phyloP scores from a whole-genome alignment of 2,888 invertebrate genomes.

The Strigamia transsilvanica region DNA sequence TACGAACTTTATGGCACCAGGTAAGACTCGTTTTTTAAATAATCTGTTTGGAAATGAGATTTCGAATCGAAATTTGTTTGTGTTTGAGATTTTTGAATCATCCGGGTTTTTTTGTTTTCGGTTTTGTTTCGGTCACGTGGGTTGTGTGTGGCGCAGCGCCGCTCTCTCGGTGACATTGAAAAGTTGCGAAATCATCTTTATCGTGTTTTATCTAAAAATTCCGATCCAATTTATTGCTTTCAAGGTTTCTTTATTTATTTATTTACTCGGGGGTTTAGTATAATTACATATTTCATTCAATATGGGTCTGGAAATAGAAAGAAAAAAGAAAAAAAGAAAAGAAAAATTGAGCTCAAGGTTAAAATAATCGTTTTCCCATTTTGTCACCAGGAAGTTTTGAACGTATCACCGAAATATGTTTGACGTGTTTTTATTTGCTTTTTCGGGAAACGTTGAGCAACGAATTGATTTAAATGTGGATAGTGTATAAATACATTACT shows the following conservation, averaged over 20 bases:
- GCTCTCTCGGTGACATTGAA: not conserved
- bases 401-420: not conserved
- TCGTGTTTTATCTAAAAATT: too few species aligned
- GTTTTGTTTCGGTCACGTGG: not conserved
- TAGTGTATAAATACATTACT: not conserved
- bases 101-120: not conserved
- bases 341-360: conserved; percentile 15
- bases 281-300: not conserved
- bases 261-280: not conserved
- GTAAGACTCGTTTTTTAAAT: not conserved
- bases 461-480: not conserved
- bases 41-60: too few species aligned
- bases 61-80: too few species aligned
- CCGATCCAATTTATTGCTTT: too few species aligned
- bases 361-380: conserved; percentile 17
- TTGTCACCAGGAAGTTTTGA: conserved; percentile 1
- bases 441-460: not conserved
- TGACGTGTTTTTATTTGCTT: not conserved
- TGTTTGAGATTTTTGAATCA: too few species aligned
- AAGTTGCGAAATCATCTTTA: not conserved
- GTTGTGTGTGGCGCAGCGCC: not conserved
- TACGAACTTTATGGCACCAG: not conserved
- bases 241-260: not conserved
- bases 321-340: not conserved
- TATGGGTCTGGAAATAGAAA: not conserved